Evolutionary conservation across 2,797 vertebrate genomes (phyloP).

Genomic region (Nasua narica): DNA sequence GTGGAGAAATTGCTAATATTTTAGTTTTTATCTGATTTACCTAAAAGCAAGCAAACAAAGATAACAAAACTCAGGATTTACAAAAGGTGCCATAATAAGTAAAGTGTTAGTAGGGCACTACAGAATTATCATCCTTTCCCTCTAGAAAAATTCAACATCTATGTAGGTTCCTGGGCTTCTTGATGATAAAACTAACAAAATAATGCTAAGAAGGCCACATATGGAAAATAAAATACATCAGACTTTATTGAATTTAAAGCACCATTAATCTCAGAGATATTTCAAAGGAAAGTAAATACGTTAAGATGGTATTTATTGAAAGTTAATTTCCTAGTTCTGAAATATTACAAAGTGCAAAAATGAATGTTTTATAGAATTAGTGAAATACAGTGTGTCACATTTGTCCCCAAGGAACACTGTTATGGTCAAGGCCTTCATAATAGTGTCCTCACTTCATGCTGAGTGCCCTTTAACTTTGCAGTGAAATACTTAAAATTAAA

Average conservation of each 20-base stretch:
- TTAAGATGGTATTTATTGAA: background rate
- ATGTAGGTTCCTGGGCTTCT: background rate
- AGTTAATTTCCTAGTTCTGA: background rate
- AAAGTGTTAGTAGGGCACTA: background rate
- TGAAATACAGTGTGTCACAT: background rate
- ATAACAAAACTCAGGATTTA: background rate
- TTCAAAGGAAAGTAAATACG: conserved; percentile 4
- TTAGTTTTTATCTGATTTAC: conserved; percentile 9
- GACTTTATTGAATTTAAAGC: background rate
- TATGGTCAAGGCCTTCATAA: background rate
- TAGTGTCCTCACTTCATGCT: background rate
- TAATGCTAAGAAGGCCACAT: background rate
- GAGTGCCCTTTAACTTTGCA: background rate
- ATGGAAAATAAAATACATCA: background rate
- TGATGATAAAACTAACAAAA: background rate
- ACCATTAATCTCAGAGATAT: background rate
- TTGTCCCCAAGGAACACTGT: background rate
- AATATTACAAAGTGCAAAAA: background rate
- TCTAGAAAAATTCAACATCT: background rate
- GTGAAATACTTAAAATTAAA: background rate
- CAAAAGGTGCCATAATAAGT: background rate
- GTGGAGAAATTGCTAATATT: background rate
- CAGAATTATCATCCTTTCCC: background rate
- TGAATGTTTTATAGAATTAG: background rate
- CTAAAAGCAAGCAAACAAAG: background rate